Conservation (phyloP, 2,888 invertebrate genomes). For the Cataglyphis livida region DNA sequence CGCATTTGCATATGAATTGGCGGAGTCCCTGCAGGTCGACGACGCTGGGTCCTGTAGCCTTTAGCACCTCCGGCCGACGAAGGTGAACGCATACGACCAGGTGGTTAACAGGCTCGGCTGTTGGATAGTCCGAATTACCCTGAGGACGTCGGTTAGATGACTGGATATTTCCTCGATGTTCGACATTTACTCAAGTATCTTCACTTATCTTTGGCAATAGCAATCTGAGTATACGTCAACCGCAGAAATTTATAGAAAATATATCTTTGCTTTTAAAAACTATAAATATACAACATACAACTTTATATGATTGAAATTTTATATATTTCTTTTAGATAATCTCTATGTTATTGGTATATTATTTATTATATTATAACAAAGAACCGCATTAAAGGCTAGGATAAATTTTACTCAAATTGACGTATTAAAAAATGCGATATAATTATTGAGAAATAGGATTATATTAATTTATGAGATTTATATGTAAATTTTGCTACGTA, state of each 20-base stretch:
- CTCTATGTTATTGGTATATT: background rate
- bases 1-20: constrained; percentile 85
- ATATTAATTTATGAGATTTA: background rate
- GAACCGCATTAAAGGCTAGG: background rate
- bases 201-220: constrained; percentile 64
- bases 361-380: background rate
- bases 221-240: background rate
- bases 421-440: background rate
- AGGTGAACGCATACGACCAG: constrained; percentile 67
- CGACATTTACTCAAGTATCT: constrained; percentile 52
- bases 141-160: constrained; percentile 46
- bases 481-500: background rate
- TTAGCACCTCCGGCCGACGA: constrained; percentile 60
- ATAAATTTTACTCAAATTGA: background rate
- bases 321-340: background rate
- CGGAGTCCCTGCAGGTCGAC: constrained; percentile 68
- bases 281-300: background rate
- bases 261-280: background rate
- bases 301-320: background rate
- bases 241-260: background rate
- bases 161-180: constrained; percentile 37
- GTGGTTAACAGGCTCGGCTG: constrained; percentile 64
- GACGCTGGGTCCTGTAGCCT: constrained; percentile 28
- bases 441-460: background rate
- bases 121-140: constrained; percentile 77